Evolutionary conservation across 2,797 vertebrate species (phyloP), one percentile per base, ranked within the genome.

Genomic region (Lithobates pipiens): DNA sequence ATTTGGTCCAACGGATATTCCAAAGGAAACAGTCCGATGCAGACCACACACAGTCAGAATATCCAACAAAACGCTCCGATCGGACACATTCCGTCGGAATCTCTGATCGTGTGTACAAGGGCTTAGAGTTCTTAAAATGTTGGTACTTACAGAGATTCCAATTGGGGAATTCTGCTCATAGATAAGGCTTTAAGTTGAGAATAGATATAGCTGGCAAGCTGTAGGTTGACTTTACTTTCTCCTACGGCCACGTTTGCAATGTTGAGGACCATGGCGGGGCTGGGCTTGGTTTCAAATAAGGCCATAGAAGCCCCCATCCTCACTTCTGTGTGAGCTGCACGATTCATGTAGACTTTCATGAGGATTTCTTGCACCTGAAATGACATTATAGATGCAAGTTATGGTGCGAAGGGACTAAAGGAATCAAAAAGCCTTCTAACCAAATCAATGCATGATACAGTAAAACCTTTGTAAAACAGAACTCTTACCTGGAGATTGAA

Each of bases 271-370:
- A 96, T 80, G 57, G 93, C 90, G 79, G 95, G 88, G 0, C 93
- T 83, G n/a, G 97, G 97, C 81, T 95, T 95, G 0, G 95, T 92
- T 82, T 96, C 94, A 80, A 98, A 95, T 79, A 98, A 90, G 21
- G 94, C 90, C 61, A 92, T 90, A 72, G 94, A 93, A 63, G 96
- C 95, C 88, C 93, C 76, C 92, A 96, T 96, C 82, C 96, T 92
- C 0, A 96, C 86, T 88, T 96, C 94, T 0, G 91, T 8, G 16
- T 90, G 85, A 70, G 94, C 88, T 0, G 89, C 89, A 77, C 76
- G 92, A 2, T 97, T 92, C 84, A 95, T 88, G 63, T 96, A 95
- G 82, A 97, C 84, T 72, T 90, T 91, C 65, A 96, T 84, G 70
- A 95, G 92, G 77, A 95, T 91, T 5, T 94, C 94, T 89, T 96